A percentile compares a stretch with the other conserved stretches of the same genome.
Evolutionary conservation across 2,888 invertebrate species (phyloP).

Genomic region (Empis livida): DNA sequence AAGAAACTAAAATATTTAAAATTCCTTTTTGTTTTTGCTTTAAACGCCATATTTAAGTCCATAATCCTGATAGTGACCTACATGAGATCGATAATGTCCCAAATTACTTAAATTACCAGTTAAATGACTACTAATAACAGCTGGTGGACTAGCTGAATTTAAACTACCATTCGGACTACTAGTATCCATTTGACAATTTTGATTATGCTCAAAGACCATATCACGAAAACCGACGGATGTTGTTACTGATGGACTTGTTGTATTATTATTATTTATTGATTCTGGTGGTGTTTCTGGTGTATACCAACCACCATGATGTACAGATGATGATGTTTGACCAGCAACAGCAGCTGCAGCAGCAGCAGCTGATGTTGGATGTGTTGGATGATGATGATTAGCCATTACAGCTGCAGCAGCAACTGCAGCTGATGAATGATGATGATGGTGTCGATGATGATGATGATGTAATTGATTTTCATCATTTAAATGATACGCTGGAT

Average conservation of each 20-base stretch:
- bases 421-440: constrained; percentile 20
- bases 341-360: constrained; percentile 13
- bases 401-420: constrained; percentile 3
- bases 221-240: constrained; percentile 27
- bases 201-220: constrained; percentile 36
- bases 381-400: constrained; percentile 10
- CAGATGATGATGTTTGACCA: not conserved
- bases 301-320: constrained; percentile 35
- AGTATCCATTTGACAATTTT: constrained; percentile 35
- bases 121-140: constrained; percentile 27
- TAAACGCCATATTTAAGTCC: constrained; percentile 34
- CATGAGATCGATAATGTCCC: constrained; percentile 31
- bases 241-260: constrained; percentile 17
- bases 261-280: constrained; percentile 17
- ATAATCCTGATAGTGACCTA: constrained; percentile 35
- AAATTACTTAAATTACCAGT: constrained; percentile 32
- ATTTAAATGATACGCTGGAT: constrained; percentile 33
- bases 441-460: constrained; percentile 20
- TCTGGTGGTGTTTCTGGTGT: constrained; percentile 35
- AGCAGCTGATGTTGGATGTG: constrained; percentile 13
- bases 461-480: constrained; percentile 33
- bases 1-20: no score
- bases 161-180: constrained; percentile 36
- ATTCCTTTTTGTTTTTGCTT: no score
- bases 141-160: constrained; percentile 34